Percentiles rank a stretch among this genome's conserved stretches.
These are phyloP conservation scores for Sitta europaea DNA, from an alignment of 2,113 vertebrate species.

Conservation along the genomic window DNA sequence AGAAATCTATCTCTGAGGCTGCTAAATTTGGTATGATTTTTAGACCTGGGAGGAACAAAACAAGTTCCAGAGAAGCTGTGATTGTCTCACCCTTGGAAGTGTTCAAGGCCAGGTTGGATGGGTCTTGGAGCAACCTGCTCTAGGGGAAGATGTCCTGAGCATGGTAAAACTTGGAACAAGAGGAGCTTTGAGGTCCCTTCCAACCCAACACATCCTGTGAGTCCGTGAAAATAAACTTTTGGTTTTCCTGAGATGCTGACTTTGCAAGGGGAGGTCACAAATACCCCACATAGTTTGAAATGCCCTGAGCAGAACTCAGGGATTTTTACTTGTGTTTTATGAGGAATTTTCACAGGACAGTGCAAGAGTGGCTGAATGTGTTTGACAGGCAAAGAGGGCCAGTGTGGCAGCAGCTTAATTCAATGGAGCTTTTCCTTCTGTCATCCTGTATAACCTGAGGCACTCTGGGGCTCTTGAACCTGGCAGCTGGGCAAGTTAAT, in stretches of 20 bases:
- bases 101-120: not conserved
- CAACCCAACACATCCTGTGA: not conserved
- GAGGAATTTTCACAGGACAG: not conserved
- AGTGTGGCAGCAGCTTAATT: not conserved
- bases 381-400: not conserved
- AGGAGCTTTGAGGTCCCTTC: not conserved
- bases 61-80: not conserved
- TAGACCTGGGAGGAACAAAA: not conserved
- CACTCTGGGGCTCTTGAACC: not conserved
- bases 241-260: not conserved
- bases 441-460: not conserved
- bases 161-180: not conserved
- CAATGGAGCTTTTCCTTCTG: not conserved
- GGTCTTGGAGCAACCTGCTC: not conserved
- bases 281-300: fast-evolving
- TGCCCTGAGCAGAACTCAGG: not conserved
- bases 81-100: no score
- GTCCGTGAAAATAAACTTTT: not conserved
- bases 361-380: fast-evolving
- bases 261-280: not conserved
- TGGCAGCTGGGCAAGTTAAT: not conserved
- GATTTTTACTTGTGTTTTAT: fast-evolving
- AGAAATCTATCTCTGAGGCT: not conserved
- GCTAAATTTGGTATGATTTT: not conserved
- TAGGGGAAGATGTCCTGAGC: not conserved